phyloP scores from a whole-genome alignment of 2,113 vertebrate genomes.

The Colistium nudipinnis region DNA sequence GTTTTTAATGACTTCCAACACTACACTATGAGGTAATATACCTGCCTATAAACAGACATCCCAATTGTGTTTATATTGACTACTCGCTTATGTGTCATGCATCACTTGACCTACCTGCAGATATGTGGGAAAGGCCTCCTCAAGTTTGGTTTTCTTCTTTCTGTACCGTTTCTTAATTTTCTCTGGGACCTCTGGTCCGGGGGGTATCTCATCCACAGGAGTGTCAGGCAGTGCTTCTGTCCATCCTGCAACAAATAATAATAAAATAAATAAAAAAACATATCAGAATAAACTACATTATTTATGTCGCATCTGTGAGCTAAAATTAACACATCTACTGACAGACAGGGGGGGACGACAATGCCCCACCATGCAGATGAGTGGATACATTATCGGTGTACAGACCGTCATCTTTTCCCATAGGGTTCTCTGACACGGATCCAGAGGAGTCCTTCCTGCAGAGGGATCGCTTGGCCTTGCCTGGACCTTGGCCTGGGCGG shows the following conservation, averaged over 20 bases:
- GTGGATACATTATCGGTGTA: not conserved
- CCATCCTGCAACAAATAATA: conserved; percentile 81
- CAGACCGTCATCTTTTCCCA: conserved; percentile 90
- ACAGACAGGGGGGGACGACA: not conserved
- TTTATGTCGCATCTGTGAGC: not conserved
- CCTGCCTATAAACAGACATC: not conserved
- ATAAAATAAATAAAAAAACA: not conserved
- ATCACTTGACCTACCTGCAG: conserved; percentile 85
- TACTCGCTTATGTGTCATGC: not conserved
- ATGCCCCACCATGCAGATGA: not conserved
- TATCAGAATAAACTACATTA: not conserved
- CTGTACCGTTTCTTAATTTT: conserved; percentile 97
- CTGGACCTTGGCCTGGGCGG: conserved; percentile 91
- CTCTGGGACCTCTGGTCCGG: conserved; percentile 88
- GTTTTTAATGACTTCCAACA: not conserved
- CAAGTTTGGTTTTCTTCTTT: conserved; percentile 97
- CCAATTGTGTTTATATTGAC: not conserved
- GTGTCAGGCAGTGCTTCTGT: conserved; percentile 87
- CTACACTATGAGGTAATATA: not conserved
- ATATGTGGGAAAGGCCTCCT: conserved; percentile 95
- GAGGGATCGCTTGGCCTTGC: conserved; percentile 89
- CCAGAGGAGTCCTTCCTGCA: conserved; percentile 95
- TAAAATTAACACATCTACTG: not conserved
- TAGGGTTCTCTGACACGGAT: conserved; percentile 88
- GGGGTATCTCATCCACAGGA: conserved; percentile 86